A percentile compares a stretch with the other conserved stretches of the same genome.
phyloP scores from a whole-genome alignment of 1,140 invertebrate genomes.

The Listronotus bonariensis region DNA sequence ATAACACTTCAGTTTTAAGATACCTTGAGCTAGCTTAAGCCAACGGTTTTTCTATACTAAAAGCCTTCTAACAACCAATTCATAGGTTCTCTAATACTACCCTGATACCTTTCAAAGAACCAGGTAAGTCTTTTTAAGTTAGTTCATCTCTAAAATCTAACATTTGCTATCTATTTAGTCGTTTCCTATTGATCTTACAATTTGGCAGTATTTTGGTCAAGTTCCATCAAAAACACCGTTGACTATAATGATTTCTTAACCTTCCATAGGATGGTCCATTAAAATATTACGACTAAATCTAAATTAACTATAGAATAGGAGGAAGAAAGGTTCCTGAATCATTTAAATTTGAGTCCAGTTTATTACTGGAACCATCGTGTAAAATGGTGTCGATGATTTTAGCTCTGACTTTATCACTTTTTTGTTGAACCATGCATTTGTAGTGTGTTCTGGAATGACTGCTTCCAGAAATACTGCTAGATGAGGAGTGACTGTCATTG shows the following conservation, averaged over 20 bases:
- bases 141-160: background rate
- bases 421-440: conserved; percentile 44
- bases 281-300: background rate
- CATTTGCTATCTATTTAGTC: background rate
- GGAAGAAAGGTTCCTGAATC: conserved; percentile 71
- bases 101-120: background rate
- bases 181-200: background rate
- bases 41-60: conserved; percentile 10
- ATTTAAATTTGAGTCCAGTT: conserved; percentile 63
- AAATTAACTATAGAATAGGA: conserved; percentile 60
- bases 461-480: conserved; percentile 49
- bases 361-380: conserved; percentile 46
- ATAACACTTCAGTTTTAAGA: background rate
- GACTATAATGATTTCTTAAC: conserved; percentile 1
- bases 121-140: background rate
- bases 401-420: conserved; percentile 52
- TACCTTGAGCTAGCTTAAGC: conserved; percentile 6
- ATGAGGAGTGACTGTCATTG: conserved; percentile 49
- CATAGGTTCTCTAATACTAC: background rate
- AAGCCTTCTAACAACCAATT: background rate
- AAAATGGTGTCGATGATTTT: conserved; percentile 51
- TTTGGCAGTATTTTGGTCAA: conserved; percentile 30
- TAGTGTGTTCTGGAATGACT: conserved; percentile 49
- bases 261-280: background rate
- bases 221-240: conserved; percentile 21